phyloP scores from a whole-genome alignment of 2,113 vertebrate species.

The Vulpes lagopus region DNA sequence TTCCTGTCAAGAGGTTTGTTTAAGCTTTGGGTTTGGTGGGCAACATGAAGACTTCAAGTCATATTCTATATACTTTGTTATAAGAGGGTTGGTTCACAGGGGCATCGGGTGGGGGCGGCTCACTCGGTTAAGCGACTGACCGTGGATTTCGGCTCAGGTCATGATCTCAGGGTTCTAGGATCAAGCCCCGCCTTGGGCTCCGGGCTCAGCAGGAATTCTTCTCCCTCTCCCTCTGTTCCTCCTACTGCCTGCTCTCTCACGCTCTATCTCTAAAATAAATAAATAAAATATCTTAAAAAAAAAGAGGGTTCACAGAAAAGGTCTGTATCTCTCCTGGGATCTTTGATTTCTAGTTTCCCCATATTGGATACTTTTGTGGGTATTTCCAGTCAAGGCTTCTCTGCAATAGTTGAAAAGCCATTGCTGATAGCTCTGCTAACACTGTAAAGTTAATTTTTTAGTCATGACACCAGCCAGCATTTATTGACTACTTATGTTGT shows the following conservation, averaged over 20 bases:
- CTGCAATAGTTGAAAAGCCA: background rate
- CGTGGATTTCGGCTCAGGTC: background rate
- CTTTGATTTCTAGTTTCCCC: constrained; percentile 9
- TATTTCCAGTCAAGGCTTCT: background rate
- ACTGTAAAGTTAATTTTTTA: constrained; percentile 21
- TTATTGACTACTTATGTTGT: constrained; percentile 22
- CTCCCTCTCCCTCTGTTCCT: background rate
- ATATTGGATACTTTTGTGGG: background rate
- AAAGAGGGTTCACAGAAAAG: constrained; percentile 8
- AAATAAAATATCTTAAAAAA: background rate
- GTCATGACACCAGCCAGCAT: constrained; percentile 7
- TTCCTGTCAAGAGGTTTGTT: background rate
- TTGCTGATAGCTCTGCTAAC: constrained; percentile 5
- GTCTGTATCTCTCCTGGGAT: background rate
- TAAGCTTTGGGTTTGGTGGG: constrained; percentile 1
- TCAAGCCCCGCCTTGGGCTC: background rate
- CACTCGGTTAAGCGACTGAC: background rate
- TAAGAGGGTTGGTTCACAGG: background rate
- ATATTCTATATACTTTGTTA: background rate
- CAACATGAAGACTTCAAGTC: constrained; percentile 22
- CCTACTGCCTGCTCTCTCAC: background rate
- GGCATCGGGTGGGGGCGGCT: background rate
- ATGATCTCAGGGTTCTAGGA: background rate
- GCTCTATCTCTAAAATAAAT: background rate
- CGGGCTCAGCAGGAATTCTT: background rate